Base-by-base conservation (phyloP, 1,140 invertebrate species). In the Stratiolaelaps scimitus region DNA sequence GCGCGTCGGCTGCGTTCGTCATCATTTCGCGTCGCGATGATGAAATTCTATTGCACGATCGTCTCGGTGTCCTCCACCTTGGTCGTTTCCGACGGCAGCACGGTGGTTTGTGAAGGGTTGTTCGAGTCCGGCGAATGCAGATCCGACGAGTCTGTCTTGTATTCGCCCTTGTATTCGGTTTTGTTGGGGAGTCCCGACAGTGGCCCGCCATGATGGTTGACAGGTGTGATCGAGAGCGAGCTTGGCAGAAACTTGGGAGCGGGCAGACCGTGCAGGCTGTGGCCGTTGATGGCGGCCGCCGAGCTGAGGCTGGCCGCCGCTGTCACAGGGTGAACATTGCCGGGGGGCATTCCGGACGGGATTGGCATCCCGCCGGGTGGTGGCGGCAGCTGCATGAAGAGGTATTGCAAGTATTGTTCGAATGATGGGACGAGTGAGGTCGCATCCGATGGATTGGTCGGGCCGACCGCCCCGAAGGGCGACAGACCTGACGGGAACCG, bases 331-430 rank as follows among this genome's bases (percentile, higher is more conserved):
- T 29, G 34, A 6, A 40, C 34, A 40, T 4, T 40, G 34, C 34
- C 34, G 34, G 34, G 34, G 34, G 34, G 34, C 34, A 40, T 40
- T 40, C 5, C 34, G 23, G 53, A 34, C 53, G 53, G 53, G 26
- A 60, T 10, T 15, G 53, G 26, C n/a, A 60, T 40, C 4, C 34
- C 53, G 34, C 53, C 53, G 13, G 53, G 53, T 17, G 53, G 53
- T 5, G 53, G 53, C 53, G 53, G 53, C 26, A 60, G 53, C 23
- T 26, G 34, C 53, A 60, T 60, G 53, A 60, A 60, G 26, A 60
- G 34, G 34, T 60, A 60, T 60, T 60, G 53, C 53, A 60, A 23
- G 23, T 60, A 60, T 60, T 60, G 53, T 23, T 60, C 53, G 53
- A 60, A 60, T 10, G 53, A 60, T 6, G 53, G 53, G 23, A 60